phyloP scores from a whole-genome alignment of 2,888 invertebrate species.

The Melangyna quadrimaculata region DNA sequence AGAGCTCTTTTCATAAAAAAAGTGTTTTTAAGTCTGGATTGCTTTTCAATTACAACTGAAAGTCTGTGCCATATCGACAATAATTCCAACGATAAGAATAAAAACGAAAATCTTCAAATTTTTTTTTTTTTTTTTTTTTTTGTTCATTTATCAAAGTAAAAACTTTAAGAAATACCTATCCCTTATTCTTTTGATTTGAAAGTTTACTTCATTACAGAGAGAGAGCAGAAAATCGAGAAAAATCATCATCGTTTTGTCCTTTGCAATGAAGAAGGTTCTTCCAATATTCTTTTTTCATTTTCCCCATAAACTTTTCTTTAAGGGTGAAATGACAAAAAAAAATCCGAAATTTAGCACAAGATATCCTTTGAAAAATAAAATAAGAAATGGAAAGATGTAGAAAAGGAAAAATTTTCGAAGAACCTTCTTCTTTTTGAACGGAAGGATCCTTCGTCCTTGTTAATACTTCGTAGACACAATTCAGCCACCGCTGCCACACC shows the following conservation, averaged over 20 bases:
- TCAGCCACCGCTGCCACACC: background rate
- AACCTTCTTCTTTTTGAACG: background rate
- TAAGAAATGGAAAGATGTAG: background rate
- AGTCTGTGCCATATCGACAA: background rate
- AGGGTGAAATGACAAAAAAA: background rate
- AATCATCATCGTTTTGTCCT: slow-evolving; percentile 23
- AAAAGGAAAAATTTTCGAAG: background rate
- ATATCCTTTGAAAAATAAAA: background rate
- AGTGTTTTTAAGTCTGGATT: background rate
- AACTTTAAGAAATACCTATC: background rate
- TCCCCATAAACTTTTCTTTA: slow-evolving; percentile 22
- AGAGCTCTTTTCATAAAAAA: background rate
- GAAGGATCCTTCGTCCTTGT: slow-evolving; percentile 5
- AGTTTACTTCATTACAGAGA: slow-evolving; percentile 57
- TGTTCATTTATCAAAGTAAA: background rate
- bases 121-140: slow-evolving; percentile 22
- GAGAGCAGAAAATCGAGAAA: slow-evolving; percentile 32
- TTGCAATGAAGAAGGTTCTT: background rate
- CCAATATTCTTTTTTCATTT: slow-evolving; percentile 4
- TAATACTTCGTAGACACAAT: background rate
- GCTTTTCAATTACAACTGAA: slow-evolving; percentile 1
- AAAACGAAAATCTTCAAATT: background rate
- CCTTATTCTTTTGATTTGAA: slow-evolving; percentile 36
- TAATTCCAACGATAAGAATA: slow-evolving; percentile 1
- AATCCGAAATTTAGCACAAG: background rate